Percentiles rank a stretch among this genome's conserved stretches.
Conservation (phyloP, 2,113 vertebrate genomes). For the Phocoena phocoena region DNA sequence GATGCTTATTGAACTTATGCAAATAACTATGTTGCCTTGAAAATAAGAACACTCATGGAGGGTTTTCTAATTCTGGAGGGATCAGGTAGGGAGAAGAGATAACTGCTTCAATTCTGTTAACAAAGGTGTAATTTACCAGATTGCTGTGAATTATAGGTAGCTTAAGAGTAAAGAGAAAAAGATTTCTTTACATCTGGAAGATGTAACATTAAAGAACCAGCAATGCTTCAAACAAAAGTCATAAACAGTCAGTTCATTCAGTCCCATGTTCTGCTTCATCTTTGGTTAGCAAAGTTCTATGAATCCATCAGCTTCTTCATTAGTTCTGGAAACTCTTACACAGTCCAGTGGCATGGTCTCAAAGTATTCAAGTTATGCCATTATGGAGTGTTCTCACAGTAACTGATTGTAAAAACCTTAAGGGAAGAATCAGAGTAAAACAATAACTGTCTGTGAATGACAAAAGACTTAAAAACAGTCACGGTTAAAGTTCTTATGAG, state of each 20-base stretch:
- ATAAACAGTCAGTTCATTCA: background rate
- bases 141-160: background rate
- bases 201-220: background rate
- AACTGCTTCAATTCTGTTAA: background rate
- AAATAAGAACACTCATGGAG: background rate
- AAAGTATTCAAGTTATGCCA: background rate
- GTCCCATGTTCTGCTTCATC: background rate
- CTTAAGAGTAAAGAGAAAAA: background rate
- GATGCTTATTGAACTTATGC: background rate
- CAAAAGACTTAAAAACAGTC: background rate
- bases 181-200: slow-evolving; percentile 11
- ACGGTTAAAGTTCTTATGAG: background rate
- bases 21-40: background rate
- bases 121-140: background rate
- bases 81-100: background rate
- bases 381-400: background rate
- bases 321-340: background rate
- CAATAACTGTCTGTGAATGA: background rate
- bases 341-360: background rate
- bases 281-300: background rate
- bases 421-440: background rate
- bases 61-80: background rate
- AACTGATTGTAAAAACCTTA: background rate
- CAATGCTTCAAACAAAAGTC: background rate
- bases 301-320: background rate